Evolutionary conservation across 1,140 invertebrate genomes (phyloP), one percentile per base, ranked within the genome.

Genomic region (Drosophila dunni): DNA sequence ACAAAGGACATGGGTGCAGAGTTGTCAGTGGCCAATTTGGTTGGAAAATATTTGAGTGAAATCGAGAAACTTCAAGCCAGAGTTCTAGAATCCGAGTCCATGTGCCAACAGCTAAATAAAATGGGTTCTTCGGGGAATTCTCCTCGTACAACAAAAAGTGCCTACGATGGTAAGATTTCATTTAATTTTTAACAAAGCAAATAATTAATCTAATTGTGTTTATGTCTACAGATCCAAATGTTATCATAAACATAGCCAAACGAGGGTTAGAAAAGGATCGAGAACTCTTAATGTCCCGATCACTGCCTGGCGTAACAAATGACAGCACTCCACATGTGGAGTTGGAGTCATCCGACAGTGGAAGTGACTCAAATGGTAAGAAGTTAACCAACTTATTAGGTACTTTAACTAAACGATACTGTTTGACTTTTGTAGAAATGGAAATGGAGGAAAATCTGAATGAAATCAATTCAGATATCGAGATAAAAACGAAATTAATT

Each of bases 401-500:
- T 29, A 11, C 11, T 15, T 60, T 15, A 33, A 40, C 4, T n/a
- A n/a, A 10, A 38, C 6, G 1, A 29, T 7, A 7, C 2, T 29
- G 9, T 63, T 38, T 4, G 9, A 38, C 33, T 65, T 50, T 56
- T 50, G 34, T 10, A 86, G 79, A 60, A 17, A 90, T 91, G 40
- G 91, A 93, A 45, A 91, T 94, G n/a, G 93, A 93, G 46, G 93
- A 93, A 20, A 96, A 98, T 92, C 92, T 98, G 46, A 96, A 97
- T 17, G 95, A 96, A 4, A 92, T 99, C 11, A 98, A 97, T 5
- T 96, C 96, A 50, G 97, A 98, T 88, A 98, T 99, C 61, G 97
- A 97, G 77, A 96, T 98, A 44, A 98, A 98, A 92, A 96, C 98
- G 78, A 95, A 97, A 54, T 93, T 99, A 13, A 98, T 99, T 69